These are phyloP conservation scores for Macroglossus sobrinus DNA, from an alignment of 2,113 vertebrate genomes.

Conservation along the genomic window DNA sequence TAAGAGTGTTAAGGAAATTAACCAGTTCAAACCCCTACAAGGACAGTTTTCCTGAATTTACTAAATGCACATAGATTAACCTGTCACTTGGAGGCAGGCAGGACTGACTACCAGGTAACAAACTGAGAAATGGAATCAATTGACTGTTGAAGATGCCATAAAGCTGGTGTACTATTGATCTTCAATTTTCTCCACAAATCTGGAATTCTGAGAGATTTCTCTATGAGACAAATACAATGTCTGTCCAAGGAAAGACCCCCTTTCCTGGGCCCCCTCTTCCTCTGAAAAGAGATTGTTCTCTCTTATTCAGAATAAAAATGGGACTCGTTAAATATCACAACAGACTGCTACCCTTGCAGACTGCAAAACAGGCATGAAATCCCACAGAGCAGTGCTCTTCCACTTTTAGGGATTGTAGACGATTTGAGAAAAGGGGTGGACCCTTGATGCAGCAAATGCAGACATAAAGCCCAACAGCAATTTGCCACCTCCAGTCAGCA, in stretches of 20 bases:
- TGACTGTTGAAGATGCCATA: not conserved
- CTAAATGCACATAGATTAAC: not conserved
- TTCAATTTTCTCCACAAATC: not conserved
- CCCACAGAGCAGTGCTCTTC: not conserved
- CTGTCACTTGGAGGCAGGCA: not conserved
- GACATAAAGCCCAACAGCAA: not conserved
- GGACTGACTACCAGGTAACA: not conserved
- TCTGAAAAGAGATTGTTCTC: not conserved
- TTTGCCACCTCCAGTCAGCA: rapidly evolving
- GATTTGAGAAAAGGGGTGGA: not conserved
- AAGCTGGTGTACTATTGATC: not conserved
- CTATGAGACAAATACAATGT: not conserved
- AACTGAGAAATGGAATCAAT: not conserved
- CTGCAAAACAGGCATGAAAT: not conserved
- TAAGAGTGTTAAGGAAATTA: not conserved
- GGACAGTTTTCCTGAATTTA: not conserved
- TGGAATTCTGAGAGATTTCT: not conserved
- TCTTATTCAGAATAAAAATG: not conserved
- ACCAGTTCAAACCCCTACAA: not conserved
- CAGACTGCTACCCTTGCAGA: not conserved
- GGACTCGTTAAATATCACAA: not conserved
- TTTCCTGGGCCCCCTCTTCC: not conserved
- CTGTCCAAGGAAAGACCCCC: not conserved
- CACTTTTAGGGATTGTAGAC: not conserved
- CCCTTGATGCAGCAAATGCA: not conserved